Conservation (phyloP, 2,797 vertebrate species). For the Pseudochirops cupreus region DNA sequence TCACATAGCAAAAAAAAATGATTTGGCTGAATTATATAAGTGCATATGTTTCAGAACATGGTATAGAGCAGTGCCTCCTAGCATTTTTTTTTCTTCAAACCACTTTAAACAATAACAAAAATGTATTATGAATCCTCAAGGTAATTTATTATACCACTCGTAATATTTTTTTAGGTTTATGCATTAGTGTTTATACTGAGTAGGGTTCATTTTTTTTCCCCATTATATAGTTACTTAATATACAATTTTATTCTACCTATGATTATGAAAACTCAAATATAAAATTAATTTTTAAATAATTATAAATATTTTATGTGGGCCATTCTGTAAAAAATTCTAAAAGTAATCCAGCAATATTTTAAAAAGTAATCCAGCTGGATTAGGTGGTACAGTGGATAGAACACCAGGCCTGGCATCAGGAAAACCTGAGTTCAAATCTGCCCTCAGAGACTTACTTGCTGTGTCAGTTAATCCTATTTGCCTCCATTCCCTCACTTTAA, state of each 20-base stretch:
- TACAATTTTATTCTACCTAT: neutral
- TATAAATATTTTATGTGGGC: neutral
- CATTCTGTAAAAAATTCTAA: neutral
- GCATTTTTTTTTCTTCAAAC: neutral
- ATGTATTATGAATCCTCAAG: neutral
- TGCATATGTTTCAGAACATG: neutral
- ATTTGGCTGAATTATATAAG: neutral
- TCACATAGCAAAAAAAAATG: neutral
- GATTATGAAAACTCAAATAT: neutral
- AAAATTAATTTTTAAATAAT: neutral
- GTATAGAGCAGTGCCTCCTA: neutral
- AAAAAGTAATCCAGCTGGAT: neutral
- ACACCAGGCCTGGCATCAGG: neutral
- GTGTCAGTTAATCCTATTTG: neutral
- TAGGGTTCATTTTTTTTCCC: neutral
- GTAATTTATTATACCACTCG: neutral
- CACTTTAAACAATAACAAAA: neutral
- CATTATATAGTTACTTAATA: neutral
- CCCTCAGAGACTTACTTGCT: neutral
- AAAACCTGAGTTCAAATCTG: neutral
- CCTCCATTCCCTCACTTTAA: neutral
- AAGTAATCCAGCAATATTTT: neutral
- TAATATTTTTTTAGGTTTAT: neutral
- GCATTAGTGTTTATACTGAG: neutral
- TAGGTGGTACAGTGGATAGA: neutral